Base-by-base conservation (phyloP, 2,113 vertebrate genomes). In the Upupa epops region DNA sequence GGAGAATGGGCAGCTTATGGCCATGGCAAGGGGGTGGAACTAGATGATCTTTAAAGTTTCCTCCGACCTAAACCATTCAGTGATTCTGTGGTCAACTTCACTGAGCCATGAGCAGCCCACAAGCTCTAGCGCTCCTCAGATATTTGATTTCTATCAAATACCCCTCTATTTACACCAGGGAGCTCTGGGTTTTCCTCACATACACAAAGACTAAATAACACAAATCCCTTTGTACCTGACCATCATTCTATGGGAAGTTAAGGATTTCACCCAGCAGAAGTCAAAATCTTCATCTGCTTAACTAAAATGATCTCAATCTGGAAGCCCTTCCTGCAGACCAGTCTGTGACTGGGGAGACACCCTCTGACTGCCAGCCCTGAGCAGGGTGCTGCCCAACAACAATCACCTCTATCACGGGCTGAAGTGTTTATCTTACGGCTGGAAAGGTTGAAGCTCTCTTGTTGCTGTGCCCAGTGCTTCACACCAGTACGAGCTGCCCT, bases 391-490 rank as follows among this genome's bases (percentile, higher is more conserved):
- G 40, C 63, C 60, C 77, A 51, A 36, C 59, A 64, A 71, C 36
- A 89, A 52, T 42, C 51, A 16, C 29, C 15, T 42, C 54, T 79
- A 87, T 42, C 20, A 24, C 59, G 34, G 83, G 55, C 82, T 61
- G 69, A 92, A 92, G 52, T 76, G 60, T 55, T 70, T 63, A 48
- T 75, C 48, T 92, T 1, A 0, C 36, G 42, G 52, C 13, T 83
- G 92, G 92, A 91, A 92, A 72, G 70, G 92, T 90, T 60, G 69
- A 78, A 73, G 77, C 28, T 65, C 63, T 78, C 14, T 51, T 49
- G 80, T 72, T 26, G 45, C 66, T 77, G 69, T 61, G 58, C 37
- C 8, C 3, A 78, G 86, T 83, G 63, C 61, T 86, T 77, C 60
- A n/a, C 73, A 68, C 11, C 65, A 46, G 37, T 54, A n/a, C 13